Base-by-base conservation (phyloP, 2,888 invertebrate species). In the Alsophila aescularia region DNA sequence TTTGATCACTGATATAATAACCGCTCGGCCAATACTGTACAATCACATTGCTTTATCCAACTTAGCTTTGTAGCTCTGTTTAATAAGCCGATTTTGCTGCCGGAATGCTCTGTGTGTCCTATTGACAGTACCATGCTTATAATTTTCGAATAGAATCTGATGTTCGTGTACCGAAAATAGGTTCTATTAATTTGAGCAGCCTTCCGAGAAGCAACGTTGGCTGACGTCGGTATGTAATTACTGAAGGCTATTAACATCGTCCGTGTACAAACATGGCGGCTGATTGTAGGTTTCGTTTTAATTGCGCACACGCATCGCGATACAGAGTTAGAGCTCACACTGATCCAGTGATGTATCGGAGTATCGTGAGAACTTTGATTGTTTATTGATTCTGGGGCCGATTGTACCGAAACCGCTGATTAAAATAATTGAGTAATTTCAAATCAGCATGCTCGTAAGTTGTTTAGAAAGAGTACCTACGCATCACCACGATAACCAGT, bases 201-300 rank as follows among this genome's bases (percentile, higher is more conserved):
- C 89, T 90, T 90, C 90, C 85, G 83, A 90, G 90, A 90, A 90
- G 80, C 78, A 81, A 77, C 84, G 83, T 84, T 87, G 80, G 79
- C 85, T 87, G 88, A 85, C 85, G 79, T 84, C 84, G 84, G 81
- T 87, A 84, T 90, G 90, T 90, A 91, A 91, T 91, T 90, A 91
- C 90, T 82, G 81, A 77, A 79, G 77, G 89, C 89, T 89, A 90
- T 90, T 91, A 90, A 90, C 90, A 89, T 89, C 87, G 86, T 69
- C 90, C 89, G 89, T 89, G 89, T 90, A 90, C 90, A 90, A 91
- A 91, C 91, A 91, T 91, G 90, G 90, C 88, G 84, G 87, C 82
- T 91, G 90, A 91, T 91, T 91, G 90, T 84, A 69, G 90, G 90
- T 88, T 90, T 85, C 87, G 83, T 89, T 90, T 91, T 91, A 91